Conservation (phyloP, 2,797 vertebrate genomes). For the Heterohyrax brucei region DNA sequence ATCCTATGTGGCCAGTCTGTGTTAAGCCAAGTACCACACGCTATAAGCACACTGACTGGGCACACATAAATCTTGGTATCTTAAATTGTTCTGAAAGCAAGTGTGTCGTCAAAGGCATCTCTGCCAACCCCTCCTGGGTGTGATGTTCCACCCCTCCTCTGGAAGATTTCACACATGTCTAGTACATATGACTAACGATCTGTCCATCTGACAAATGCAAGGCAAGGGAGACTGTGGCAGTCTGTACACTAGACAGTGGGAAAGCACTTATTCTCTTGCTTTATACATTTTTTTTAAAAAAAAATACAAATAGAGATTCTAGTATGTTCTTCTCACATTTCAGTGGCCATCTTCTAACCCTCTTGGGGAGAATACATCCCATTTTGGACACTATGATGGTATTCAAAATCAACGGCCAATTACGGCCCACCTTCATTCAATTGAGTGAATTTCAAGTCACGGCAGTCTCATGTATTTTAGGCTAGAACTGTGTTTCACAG, state of each 20-base stretch:
- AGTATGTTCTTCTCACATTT: conserved; percentile 4
- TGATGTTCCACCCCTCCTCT: not conserved
- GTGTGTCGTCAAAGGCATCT: not conserved
- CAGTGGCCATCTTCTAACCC: not conserved
- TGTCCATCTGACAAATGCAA: too few relatives aligned
- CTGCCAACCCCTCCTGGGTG: not conserved
- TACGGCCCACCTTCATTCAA: not conserved
- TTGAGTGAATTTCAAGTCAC: not conserved
- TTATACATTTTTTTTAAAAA: too few relatives aligned
- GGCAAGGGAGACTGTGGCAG: not conserved
- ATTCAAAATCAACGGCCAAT: not conserved
- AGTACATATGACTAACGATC: not conserved
- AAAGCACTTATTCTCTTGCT: not conserved
- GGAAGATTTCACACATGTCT: not conserved
- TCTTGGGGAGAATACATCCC: not conserved
- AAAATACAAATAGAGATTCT: not conserved
- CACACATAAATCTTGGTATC: not conserved
- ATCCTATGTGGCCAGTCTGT: not conserved
- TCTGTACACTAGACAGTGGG: too few relatives aligned
- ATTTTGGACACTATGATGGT: not conserved
- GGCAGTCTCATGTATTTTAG: not conserved
- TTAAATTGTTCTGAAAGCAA: not conserved
- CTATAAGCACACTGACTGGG: not conserved
- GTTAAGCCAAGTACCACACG: not conserved
- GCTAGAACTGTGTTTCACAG: not conserved